Base-by-base conservation (phyloP, 2,888 invertebrate genomes). In the Tiphia femorata region DNA sequence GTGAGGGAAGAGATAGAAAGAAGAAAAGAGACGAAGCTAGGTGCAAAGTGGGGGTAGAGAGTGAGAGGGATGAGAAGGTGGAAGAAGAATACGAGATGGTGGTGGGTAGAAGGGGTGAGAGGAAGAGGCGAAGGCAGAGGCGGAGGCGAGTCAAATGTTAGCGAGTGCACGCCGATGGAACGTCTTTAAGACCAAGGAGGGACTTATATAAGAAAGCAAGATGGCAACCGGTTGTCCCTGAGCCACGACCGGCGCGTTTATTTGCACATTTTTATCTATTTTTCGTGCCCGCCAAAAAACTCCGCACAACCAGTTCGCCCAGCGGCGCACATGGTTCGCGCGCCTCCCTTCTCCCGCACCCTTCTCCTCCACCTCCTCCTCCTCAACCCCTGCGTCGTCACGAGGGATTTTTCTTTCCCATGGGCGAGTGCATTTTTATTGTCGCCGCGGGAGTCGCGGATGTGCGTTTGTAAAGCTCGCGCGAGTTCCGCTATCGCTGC, bases 211-310 rank as follows among this genome's bases (percentile, higher is more conserved):
- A 81, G 81, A 82, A 80, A 81, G 76, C 70, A 81, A 81, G 80
- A 80, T 79, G 77, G 78, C 76, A 80, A 81, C 82, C 79, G 80
- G 81, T 82, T 81, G 81, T 80, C 81, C 81, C 81, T 80, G 80
- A 81, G 78, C 76, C 75, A 70, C 76, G 75, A 77, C 77, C 76
- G 72, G 71, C 76, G 79, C 77, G 78, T 79, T 82, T 81, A 80
- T 81, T 81, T 80, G 80, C 75, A 73, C 80, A 80, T 82, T 81
- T 81, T 80, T 82, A 81, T 80, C 79, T 80, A 80, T 81, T 81
- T 82, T 79, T 80, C 77, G 73, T 58, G 43, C 62, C 61, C 63
- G 66, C 73, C 72, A 73, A 73, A 73, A 73, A 73, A 73, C 70
- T 60, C 41, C 53, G 55, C 57, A 60, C 64, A 67, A 68, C 68